Conservation (phyloP, 2,888 invertebrate genomes). For the Candidula unifasciata region DNA sequence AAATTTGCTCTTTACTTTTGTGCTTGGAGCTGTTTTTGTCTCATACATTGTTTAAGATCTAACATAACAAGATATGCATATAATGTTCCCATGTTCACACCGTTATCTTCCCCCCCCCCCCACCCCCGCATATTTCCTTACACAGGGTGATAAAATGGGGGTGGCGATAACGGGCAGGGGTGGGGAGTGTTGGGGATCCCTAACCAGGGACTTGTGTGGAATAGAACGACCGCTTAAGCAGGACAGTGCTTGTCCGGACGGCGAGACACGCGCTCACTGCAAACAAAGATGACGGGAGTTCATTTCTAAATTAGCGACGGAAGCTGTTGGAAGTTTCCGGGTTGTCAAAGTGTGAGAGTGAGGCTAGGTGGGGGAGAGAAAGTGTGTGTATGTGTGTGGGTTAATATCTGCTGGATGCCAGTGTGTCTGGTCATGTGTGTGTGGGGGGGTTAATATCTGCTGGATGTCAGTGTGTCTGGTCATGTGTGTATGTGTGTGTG, state of each 20-base stretch:
- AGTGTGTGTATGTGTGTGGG: background rate
- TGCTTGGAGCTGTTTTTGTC: no score
- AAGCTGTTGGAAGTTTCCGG: background rate
- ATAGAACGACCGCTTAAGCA: constrained; percentile 4
- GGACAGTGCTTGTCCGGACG: constrained; percentile 12
- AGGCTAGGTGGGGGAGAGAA: background rate
- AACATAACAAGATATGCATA: no score
- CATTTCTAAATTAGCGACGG: constrained; percentile 33
- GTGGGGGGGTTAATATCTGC: no score
- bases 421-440: background rate
- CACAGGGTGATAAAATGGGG: background rate
- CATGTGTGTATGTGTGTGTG: background rate
- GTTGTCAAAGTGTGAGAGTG: background rate
- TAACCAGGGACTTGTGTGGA: background rate
- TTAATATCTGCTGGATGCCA: background rate
- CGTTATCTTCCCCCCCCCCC: no score
- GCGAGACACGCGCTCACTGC: constrained; percentile 7
- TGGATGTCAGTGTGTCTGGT: background rate
- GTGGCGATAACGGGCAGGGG: background rate
- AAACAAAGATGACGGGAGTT: constrained; percentile 35
- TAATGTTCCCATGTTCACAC: no score
- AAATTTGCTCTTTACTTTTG: no score
- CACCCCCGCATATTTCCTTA: no score
- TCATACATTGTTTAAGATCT: no score
- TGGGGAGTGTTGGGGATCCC: background rate